Percentiles rank a stretch among this genome's conserved stretches.
Conservation (phyloP, 1,140 invertebrate genomes). For the Drosophila nigrodunni region DNA sequence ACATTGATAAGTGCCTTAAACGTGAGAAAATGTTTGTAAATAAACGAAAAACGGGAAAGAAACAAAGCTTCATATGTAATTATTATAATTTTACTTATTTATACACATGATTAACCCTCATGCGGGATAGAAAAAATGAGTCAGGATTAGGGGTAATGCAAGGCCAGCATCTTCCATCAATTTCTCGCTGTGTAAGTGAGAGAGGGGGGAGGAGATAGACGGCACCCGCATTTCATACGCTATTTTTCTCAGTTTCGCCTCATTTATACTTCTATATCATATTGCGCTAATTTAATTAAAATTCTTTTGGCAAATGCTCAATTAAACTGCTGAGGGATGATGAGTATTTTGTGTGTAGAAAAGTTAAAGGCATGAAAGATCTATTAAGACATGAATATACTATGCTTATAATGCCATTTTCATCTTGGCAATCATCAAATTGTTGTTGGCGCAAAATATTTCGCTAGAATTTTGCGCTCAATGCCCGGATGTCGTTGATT, state of each 20-base stretch:
- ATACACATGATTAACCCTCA: constrained; percentile 20
- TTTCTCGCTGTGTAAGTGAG: neutral
- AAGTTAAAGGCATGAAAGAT: neutral
- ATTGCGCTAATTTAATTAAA: constrained; percentile 71
- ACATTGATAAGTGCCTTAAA: constrained; percentile 40
- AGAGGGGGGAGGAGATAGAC: neutral
- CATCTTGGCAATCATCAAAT: neutral
- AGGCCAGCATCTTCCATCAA: neutral
- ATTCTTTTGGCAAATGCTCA: constrained; percentile 76
- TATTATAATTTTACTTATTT: constrained; percentile 21
- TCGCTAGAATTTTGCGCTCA: constrained; percentile 43
- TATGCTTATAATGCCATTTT: constrained; percentile 20
- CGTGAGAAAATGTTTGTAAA: constrained; percentile 51
- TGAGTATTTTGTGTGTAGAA: neutral
- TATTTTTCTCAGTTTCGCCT: neutral
- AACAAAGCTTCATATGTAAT: constrained; percentile 1
- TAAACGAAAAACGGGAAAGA: neutral
- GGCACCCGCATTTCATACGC: constrained; percentile 55
- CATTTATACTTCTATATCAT: constrained; percentile 15
- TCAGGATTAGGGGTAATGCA: neutral
- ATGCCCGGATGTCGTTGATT: constrained; percentile 79
- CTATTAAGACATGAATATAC: constrained; percentile 29
- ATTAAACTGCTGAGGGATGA: constrained; percentile 35
- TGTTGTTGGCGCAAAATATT: constrained; percentile 19
- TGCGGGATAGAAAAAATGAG: constrained; percentile 8